Evolutionary conservation across 2,113 vertebrate species (phyloP), one percentile per base, ranked within the genome.

Genomic region (Carassius carassius): DNA sequence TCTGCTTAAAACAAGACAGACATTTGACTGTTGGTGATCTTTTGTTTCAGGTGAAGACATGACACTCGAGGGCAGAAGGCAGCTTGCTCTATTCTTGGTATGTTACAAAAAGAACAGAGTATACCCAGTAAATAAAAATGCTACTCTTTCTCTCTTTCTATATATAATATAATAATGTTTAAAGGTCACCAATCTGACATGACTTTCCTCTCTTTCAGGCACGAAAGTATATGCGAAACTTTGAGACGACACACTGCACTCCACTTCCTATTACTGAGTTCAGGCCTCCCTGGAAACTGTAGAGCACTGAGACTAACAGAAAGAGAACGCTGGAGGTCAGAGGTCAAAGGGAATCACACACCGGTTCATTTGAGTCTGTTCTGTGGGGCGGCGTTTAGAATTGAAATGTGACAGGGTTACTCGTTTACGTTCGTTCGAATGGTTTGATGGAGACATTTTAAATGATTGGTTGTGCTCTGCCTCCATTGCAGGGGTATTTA

Each of bases 211-310:
- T 76, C 75, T 63, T 44, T n/a, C 90, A 98, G 97, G 96, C 97
- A 21, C 94, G 94, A 89, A 97, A 96, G 90, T 93, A 98, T 90
- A 94, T 98, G 90, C 93, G 93, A 81, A 97, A 96, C 90, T 97
- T 98, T 16, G 97, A 97, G 75, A 92, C 95, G 0, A 97, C 96
- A 1, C 97, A 98, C 90, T 98, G 97, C 90, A 96, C 96, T 72
- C 97, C 97, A 0, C 95, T 98, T 12, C 97, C 96, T 0, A 88
- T 94, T 84, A 92, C 93, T 0, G 94, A 96, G 87, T 97, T 98
- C 90, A 94, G 94, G 47, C 87, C 93, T 25, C 96, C 96, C 74
- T 97, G 96, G 96, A 93, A 89, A 85, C 94, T 97, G 87, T 97
- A 92, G 88, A 51, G 51, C 19, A 10, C 54, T 13, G 60, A 76